Base-by-base conservation (phyloP, 2,888 invertebrate species). In the Macropis europaea region DNA sequence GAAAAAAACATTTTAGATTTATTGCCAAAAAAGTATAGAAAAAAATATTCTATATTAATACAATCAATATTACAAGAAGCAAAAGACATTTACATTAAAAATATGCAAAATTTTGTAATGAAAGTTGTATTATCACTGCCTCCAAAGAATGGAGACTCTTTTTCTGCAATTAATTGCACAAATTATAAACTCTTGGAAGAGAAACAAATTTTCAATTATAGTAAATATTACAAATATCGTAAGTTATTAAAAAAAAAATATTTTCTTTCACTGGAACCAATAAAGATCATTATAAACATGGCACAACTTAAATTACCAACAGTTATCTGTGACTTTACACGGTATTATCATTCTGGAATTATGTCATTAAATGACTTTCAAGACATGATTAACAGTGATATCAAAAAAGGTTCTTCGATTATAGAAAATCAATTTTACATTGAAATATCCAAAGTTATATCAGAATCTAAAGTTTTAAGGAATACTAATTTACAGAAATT, bases 271-370 rank as follows among this genome's bases (percentile, higher is more conserved):
- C 82, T 87, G 56, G 69, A 73, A 9, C 53, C 87, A 19, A 81
- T 89, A 17, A 79, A 74, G 62, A 62, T 60, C 17, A 86, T 89
- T 3, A 77, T 85, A 11, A 76, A 81, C 6, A 77, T 72, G 11
- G 84, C 91, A 1, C 88, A 87, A 24, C 22, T 74, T 0, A 90
- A 90, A 47, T 87, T 92, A 40, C 91, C 91, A 0, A 42, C 77
- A 1, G 70, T 88, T 5, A 87, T 91, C 0, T 87, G 90, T 34
- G 83, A 89, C 63, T 90, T 91, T 26, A 73, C 83, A 7, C 13
- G 47, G 5, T 88, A 87, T 43, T 78, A 76, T 19, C 30, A 50
- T 0, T 13, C 57, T 1, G 81, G 84, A 2, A 68, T 79, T 15
- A 54, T 87, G 11, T 76, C 82, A 1, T 68, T 90, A 7, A 54